A percentile compares a stretch with the other conserved stretches of the same genome.
phyloP scores from a whole-genome alignment of 2,113 vertebrate genomes.

The Hemibagrus wyckioides region DNA sequence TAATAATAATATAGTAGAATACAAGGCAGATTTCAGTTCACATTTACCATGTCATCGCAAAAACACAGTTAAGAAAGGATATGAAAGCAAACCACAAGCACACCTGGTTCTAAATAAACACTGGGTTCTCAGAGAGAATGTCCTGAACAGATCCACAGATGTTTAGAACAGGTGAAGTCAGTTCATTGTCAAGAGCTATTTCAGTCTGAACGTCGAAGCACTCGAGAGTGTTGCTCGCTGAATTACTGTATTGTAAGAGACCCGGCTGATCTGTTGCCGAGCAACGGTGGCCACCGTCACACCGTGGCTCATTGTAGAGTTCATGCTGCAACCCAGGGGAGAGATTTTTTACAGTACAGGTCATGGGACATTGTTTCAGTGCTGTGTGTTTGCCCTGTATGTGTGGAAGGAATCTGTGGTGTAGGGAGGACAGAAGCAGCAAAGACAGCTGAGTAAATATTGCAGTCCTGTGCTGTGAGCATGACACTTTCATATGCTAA shows the following conservation, averaged over 20 bases:
- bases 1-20: neutral
- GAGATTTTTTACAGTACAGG: conserved; percentile 49
- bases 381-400: conserved; percentile 38
- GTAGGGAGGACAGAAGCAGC: conserved; percentile 37
- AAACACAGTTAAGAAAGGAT: neutral
- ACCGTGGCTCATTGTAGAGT: conserved; percentile 40
- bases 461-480: conserved; percentile 42
- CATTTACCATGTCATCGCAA: neutral
- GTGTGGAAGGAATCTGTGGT: conserved; percentile 49
- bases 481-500: conserved; percentile 57
- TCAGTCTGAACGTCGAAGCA: conserved; percentile 32
- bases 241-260: conserved; percentile 40
- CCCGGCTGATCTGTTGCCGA: conserved; percentile 52
- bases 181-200: conserved; percentile 45
- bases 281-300: conserved; percentile 53
- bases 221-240: conserved; percentile 33
- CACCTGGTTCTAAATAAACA: conserved; percentile 13
- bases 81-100: neutral
- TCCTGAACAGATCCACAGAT: conserved; percentile 19
- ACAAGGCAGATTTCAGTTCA: neutral
- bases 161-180: conserved; percentile 36
- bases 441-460: conserved; percentile 54
- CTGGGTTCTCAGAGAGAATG: neutral
- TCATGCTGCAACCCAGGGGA: conserved; percentile 49
- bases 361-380: conserved; percentile 42